phyloP scores from a whole-genome alignment of 2,797 vertebrate species.

The Orientallactaga sibirica region DNA sequence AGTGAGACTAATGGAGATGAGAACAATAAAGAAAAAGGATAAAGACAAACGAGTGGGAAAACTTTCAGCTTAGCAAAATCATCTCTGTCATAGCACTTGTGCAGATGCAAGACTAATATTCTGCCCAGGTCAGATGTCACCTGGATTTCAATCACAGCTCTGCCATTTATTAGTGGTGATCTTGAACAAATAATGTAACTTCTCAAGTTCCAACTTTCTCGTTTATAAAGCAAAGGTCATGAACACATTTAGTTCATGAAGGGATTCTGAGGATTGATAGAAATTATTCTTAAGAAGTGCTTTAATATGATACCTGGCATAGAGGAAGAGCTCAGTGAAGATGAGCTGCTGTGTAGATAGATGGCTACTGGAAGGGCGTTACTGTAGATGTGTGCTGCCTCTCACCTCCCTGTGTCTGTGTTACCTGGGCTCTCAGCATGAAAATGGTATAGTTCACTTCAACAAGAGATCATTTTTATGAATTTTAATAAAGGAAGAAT shows the following conservation, averaged over 20 bases:
- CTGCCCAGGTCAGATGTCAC: neutral
- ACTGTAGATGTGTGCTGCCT: neutral
- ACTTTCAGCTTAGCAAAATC: slow-evolving; percentile 34
- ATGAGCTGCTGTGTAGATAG: neutral
- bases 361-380: neutral
- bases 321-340: neutral
- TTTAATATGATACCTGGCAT: neutral
- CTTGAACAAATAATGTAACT: neutral
- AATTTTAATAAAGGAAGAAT: slow-evolving; percentile 54
- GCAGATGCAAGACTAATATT: neutral
- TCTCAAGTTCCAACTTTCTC: neutral
- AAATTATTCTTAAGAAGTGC: slow-evolving; percentile 15
- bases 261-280: neutral
- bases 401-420: neutral
- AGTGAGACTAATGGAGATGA: slow-evolving; percentile 40
- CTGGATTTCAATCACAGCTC: slow-evolving; percentile 18
- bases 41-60: neutral
- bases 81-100: neutral
- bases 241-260: neutral
- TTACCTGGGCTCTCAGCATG: neutral
- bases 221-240: slow-evolving; percentile 10
- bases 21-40: neutral
- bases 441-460: neutral
- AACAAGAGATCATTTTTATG: slow-evolving; percentile 15
- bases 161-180: neutral